Conservation (phyloP, 1,140 invertebrate genomes). For the Venustaconcha ellipsiformis region DNA sequence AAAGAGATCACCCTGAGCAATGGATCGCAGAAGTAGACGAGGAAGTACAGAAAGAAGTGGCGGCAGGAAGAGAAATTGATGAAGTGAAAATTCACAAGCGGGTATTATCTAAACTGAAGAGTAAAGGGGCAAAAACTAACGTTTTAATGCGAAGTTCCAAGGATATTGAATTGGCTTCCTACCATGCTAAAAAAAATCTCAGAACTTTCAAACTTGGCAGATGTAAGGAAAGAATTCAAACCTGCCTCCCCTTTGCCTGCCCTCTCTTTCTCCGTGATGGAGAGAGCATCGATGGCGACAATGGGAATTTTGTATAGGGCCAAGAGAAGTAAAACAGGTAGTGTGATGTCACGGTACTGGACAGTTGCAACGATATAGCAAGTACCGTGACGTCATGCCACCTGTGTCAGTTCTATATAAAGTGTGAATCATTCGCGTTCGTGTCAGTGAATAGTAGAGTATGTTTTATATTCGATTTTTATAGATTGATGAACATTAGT, state of each 20-base stretch:
- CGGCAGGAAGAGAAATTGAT: conserved; percentile 27
- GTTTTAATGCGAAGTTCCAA: neutral
- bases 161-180: neutral
- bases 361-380: too few species aligned
- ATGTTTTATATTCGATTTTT: too few species aligned
- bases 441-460: too few species aligned
- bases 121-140: neutral
- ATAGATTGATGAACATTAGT: too few species aligned
- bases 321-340: too few species aligned
- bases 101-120: conserved; percentile 2
- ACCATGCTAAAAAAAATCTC: neutral
- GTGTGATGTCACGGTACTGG: too few species aligned
- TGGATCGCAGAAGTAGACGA: conserved; percentile 56
- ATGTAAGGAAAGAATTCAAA: neutral
- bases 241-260: neutral
- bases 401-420: too few species aligned
- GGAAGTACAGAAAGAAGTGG: conserved; percentile 42
- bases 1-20: conserved; percentile 59
- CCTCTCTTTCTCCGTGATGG: too few species aligned
- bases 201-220: neutral
- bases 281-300: neutral
- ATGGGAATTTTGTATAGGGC: too few species aligned
- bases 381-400: too few species aligned
- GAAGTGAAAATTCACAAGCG: conserved; percentile 29
- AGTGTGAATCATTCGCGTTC: too few species aligned